Base-by-base conservation (phyloP, 2,888 invertebrate species). In the Eurytoma adleriae region DNA sequence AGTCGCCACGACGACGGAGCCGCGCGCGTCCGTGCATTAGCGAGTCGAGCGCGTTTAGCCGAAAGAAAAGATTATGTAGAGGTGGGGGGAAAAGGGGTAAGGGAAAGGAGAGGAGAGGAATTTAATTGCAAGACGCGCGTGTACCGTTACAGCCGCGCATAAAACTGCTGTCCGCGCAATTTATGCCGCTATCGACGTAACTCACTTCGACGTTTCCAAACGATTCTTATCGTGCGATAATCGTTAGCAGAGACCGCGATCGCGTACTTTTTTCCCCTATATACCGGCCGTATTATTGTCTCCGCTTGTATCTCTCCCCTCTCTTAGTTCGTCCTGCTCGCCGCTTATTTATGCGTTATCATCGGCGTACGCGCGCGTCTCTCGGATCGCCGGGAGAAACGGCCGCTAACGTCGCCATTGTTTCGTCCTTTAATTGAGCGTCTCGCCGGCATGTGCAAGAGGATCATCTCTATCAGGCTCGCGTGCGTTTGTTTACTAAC, bases 121-220 rank as follows among this genome's bases (percentile, higher is more conserved):
- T 73, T 82, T 79, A 76, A 79, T 77, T 82, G 76, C 68, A 50
- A 71, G 69, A 59, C 54, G 72, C 67, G 61, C 62, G 72, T 66
- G 54, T 69, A 81, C 81, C 81, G 78, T 78, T 81, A 24, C 24
- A 81, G 78, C 54, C 64, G 76, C 56, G 62, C 78, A 73, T 81
- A 81, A 81, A 78, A 80, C 80, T 77, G 81, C 76, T 66, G 81
- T 68, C 68, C 69, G 76, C 10, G 76, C 75, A 73, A 82, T 82
- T 82, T 82, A 79, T 76, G 79, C 77, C 72, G 59, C 72, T n/a
- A 79, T 79, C 71, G 81, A 76, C 81, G 77, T 82, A 82, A 82
- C 72, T 82, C 81, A 79, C 79, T 77, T 76, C 54, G 72, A 76
- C 79, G 64, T 79, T 68, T 74, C 75, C 72, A 76, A 82, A 76